phyloP scores from a whole-genome alignment of 2,888 invertebrate genomes.

The Dexiosoma caninum region DNA sequence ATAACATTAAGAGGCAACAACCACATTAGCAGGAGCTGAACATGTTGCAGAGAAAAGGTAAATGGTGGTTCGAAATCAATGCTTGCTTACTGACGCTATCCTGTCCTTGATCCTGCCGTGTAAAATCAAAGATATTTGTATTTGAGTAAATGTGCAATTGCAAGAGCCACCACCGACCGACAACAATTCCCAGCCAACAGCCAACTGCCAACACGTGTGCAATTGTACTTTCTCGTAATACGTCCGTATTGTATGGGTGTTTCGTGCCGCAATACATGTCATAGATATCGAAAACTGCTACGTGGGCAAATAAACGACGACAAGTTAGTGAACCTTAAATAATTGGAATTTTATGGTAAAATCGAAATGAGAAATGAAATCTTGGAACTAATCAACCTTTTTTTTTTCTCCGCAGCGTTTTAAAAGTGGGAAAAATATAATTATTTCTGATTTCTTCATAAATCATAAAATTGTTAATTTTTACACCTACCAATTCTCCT shows the following conservation, averaged over 20 bases:
- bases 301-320: slow-evolving; percentile 57
- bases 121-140: slow-evolving; percentile 60
- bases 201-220: slow-evolving; percentile 11
- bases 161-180: background rate
- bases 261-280: background rate
- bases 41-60: slow-evolving; percentile 24
- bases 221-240: no score
- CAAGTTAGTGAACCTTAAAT: slow-evolving; percentile 60
- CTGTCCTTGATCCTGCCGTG: slow-evolving; percentile 49
- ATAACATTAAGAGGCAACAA: slow-evolving; percentile 22
- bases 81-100: slow-evolving; percentile 10
- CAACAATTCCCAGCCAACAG: background rate
- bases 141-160: slow-evolving; percentile 46
- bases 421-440: slow-evolving; percentile 8
- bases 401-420: background rate
- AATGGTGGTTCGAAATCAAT: slow-evolving; percentile 48
- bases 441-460: slow-evolving; percentile 50
- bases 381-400: slow-evolving; percentile 10
- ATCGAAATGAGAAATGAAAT: slow-evolving; percentile 18
- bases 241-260: background rate
- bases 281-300: slow-evolving; percentile 25
- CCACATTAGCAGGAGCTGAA: background rate
- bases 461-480: slow-evolving; percentile 36
- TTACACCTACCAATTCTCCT: slow-evolving; percentile 29
- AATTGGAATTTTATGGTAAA: slow-evolving; percentile 62